phyloP scores from a whole-genome alignment of 2,113 vertebrate genomes.

The Neopipo cinnamomea region DNA sequence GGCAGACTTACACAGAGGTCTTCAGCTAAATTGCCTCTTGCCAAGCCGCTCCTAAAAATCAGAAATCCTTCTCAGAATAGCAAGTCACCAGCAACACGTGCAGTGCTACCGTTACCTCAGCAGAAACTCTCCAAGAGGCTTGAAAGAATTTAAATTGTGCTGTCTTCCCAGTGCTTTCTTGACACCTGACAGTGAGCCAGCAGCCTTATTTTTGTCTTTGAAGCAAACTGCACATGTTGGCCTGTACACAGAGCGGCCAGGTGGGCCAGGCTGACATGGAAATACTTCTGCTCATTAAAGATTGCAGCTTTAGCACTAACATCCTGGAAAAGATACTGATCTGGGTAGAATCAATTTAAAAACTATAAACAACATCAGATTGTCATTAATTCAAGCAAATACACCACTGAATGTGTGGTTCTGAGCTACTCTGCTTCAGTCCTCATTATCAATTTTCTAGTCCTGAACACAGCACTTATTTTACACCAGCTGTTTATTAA shows the following conservation, averaged over 20 bases:
- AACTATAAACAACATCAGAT: neutral
- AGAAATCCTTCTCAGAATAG: neutral
- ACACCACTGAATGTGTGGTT: accelerated
- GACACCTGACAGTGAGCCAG: neutral
- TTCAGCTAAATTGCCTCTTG: neutral
- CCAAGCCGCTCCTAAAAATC: neutral
- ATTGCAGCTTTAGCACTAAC: neutral
- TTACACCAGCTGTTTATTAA: neutral
- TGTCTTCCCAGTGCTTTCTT: neutral
- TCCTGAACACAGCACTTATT: neutral
- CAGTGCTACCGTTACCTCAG: neutral
- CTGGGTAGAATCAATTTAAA: neutral
- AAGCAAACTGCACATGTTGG: neutral
- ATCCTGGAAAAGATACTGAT: neutral
- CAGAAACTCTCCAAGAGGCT: neutral
- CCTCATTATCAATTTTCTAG: neutral
- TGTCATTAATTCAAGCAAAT: neutral
- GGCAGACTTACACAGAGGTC: neutral
- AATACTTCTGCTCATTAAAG: neutral
- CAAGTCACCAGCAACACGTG: accelerated
- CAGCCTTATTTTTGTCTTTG: neutral
- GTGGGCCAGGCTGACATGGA: neutral
- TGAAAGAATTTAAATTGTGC: neutral
- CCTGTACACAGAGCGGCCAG: neutral
- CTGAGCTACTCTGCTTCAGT: neutral